phyloP scores from a whole-genome alignment of 2,113 vertebrate species.

The Osmerus eperlanus region DNA sequence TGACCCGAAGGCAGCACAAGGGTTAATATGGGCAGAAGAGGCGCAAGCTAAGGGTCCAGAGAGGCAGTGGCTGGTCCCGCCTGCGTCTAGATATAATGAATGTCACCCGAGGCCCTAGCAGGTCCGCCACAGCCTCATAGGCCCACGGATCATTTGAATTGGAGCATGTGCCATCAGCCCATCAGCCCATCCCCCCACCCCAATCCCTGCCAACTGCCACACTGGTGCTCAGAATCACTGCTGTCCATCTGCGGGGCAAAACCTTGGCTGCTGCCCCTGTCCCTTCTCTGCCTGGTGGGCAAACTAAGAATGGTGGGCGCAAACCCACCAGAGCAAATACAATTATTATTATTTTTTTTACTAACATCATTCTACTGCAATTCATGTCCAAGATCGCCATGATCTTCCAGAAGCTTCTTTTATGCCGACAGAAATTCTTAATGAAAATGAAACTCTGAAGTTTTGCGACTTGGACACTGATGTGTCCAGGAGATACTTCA shows the following conservation, averaged over 20 bases:
- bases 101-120: conserved; percentile 66
- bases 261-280: conserved; percentile 59
- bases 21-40: too few relatives aligned
- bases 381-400: too few relatives aligned
- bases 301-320: not conserved
- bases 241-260: conserved; percentile 71
- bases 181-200: conserved; percentile 54
- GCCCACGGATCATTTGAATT: conserved; percentile 70
- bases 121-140: conserved; percentile 63
- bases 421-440: too few relatives aligned
- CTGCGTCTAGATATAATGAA: conserved; percentile 63
- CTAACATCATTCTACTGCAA: too few relatives aligned
- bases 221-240: conserved; percentile 71
- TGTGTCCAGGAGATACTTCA: too few relatives aligned
- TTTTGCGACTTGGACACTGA: too few relatives aligned
- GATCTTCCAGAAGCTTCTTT: too few relatives aligned
- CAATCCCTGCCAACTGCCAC: conserved; percentile 69
- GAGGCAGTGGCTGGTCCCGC: conserved; percentile 54
- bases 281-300: conserved; percentile 16
- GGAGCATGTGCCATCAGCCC: conserved; percentile 71
- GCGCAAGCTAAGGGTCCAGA: conserved; percentile 30
- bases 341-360: not conserved
- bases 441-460: too few relatives aligned
- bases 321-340: not conserved
- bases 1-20: too few relatives aligned